Evolutionary conservation across 2,888 invertebrate genomes (phyloP).

Genomic region (Pollenia griseotomentosa): DNA sequence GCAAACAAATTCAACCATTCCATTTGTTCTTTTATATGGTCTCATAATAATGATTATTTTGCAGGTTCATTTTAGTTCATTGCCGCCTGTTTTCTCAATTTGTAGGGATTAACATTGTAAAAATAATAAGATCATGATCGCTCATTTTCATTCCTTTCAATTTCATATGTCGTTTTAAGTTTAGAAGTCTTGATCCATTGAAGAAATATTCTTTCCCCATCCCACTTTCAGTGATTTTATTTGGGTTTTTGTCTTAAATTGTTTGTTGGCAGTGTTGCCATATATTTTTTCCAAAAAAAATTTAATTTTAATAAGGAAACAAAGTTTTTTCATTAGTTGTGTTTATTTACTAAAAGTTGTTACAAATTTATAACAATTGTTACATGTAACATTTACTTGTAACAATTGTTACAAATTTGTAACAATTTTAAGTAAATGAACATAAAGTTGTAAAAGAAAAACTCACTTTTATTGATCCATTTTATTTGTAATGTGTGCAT

Average conservation of each 20-base stretch:
- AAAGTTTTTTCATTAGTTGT: no score
- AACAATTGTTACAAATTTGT: no score
- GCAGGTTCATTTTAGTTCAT: constrained; percentile 53
- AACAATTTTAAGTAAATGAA: no score
- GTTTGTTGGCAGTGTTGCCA: constrained; percentile 4
- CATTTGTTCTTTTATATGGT: not conserved
- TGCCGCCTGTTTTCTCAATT: constrained; percentile 36
- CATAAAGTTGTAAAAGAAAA: no score
- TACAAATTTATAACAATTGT: no score
- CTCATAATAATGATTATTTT: constrained; percentile 42
- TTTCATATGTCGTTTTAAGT: constrained; percentile 72
- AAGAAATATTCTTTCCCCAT: constrained; percentile 19
- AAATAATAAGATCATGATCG: constrained; percentile 70
- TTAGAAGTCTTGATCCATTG: constrained; percentile 73
- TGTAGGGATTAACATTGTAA: constrained; percentile 36
- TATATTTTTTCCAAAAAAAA: not conserved
- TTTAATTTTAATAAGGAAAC: not conserved
- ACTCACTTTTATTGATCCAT: no score
- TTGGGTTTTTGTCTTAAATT: not conserved
- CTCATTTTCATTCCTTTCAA: constrained; percentile 74
- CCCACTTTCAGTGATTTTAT: not conserved
- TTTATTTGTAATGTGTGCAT: no score
- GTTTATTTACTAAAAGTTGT: no score
- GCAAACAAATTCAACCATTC: constrained; percentile 35
- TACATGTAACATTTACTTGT: no score